Evolutionary conservation across 53 echinoderm and acorn worm genomes (phyloP).

Genomic region (Glandiceps talaboti): DNA sequence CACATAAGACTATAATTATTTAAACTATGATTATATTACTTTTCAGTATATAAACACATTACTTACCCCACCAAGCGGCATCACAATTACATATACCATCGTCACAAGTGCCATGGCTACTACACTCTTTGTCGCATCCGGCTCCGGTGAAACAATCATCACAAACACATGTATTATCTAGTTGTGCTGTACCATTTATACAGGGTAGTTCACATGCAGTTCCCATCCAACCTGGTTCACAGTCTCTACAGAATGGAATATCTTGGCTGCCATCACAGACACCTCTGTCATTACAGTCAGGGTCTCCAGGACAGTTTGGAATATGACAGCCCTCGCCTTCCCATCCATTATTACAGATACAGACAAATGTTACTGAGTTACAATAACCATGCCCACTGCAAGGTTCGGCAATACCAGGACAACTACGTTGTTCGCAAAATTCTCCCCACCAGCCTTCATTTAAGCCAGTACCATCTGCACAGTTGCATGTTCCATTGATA

Average conservation of each 20-base stretch:
- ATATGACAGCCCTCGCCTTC: conserved; percentile 51
- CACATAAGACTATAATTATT: no score
- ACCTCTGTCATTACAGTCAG: conserved; percentile 60
- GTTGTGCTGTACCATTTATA: conserved; percentile 39
- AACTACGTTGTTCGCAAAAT: conserved; percentile 41
- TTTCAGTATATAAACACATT: no score
- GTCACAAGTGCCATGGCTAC: conserved; percentile 49
- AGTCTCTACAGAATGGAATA: conserved; percentile 36
- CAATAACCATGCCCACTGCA: conserved; percentile 70
- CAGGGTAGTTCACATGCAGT: conserved; percentile 46
- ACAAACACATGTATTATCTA: conserved; percentile 42
- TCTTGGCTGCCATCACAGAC: conserved; percentile 45
- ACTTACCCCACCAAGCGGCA: conserved; percentile 88
- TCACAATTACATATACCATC: conserved; percentile 53
- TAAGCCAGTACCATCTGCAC: conserved; percentile 17
- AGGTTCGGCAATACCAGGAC: conserved; percentile 51
- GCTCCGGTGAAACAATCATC: conserved; percentile 61
- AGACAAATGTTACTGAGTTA: conserved; percentile 20
- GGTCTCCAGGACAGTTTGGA: conserved; percentile 65
- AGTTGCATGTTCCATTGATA: conserved; percentile 30
- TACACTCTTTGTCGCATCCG: conserved; percentile 61
- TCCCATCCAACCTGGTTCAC: conserved; percentile 47
- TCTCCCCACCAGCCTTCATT: conserved; percentile 63
- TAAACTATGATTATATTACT: no score
- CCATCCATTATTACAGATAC: conserved; percentile 56